Evolutionary conservation across 2,797 vertebrate species (phyloP).

Genomic region (Ceyx erithaca): DNA sequence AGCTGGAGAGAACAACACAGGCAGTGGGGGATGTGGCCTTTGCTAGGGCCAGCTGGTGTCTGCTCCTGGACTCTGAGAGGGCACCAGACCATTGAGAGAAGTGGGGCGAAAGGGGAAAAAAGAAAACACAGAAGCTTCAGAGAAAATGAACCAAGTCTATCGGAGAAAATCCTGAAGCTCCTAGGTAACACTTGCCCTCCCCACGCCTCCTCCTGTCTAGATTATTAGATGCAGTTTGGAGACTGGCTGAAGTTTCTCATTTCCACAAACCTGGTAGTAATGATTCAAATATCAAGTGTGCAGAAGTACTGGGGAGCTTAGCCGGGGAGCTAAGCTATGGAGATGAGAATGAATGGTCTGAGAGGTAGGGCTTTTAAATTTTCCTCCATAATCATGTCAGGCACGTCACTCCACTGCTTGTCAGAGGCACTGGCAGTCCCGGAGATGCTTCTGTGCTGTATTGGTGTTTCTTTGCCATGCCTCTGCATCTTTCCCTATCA

Average conservation of each 20-base stretch:
- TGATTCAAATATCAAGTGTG: background rate
- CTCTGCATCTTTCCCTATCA: background rate
- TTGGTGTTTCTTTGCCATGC: background rate
- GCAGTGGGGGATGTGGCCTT: conserved; percentile 70
- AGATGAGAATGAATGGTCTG: background rate
- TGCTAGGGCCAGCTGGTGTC: conserved; percentile 70
- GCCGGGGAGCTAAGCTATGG: background rate
- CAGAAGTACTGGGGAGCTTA: background rate
- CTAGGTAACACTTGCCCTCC: conserved; percentile 25
- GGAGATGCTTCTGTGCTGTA: background rate
- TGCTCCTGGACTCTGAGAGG: conserved; percentile 49
- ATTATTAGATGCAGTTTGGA: background rate
- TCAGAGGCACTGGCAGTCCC: background rate
- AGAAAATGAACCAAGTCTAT: conserved; percentile 50
- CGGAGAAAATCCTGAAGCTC: conserved; percentile 38
- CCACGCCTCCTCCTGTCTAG: background rate
- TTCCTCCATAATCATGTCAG: rapidly evolving
- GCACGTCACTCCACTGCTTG: background rate
- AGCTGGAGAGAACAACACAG: conserved; percentile 48
- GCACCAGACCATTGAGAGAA: conserved; percentile 65
- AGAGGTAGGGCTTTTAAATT: background rate
- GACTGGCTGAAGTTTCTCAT: background rate
- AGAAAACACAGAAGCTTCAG: conserved; percentile 54
- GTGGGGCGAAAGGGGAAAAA: conserved; percentile 18
- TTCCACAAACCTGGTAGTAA: background rate